Evolutionary conservation across 2,888 invertebrate species (phyloP), one percentile per base, ranked within the genome.

Genomic region (Diplazon laetatorius): DNA sequence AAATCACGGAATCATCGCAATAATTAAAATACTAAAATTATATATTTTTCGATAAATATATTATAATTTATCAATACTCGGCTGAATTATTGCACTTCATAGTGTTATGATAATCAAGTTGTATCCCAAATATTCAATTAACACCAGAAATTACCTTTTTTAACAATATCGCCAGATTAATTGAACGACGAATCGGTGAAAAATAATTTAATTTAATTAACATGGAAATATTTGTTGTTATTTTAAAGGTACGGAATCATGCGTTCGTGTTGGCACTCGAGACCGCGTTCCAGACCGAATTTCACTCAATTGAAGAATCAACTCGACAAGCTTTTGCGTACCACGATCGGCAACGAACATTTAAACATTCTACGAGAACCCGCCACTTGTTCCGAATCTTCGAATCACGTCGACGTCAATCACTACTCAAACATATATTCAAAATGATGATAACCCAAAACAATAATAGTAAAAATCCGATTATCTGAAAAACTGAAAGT

Each of bases 221-320:
- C 42, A 4, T 4, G 4, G 4, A 4, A 52, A 52, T 68, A 62
- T 76, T 74, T 86, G n/a, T 69, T n/a, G n/a, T n/a, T n/a, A 16
- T 18, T 71, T 82, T 88, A 65, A 85, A 97, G 97, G 46, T 97
- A 97, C 88, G 92, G 94, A 46, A 89, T 97, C 65, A 97, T 97
- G 96, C 84, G 92, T 16, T 92, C 93, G 0, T 97, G 97, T 87
- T 97, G 97, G 97, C 92, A 93, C 71, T 91, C 92, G 1, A 92
- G 93, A 65, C 95, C 96, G 0, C 93, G 93, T 76, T 93, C 94
- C 18, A 92, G 97, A 74, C 97, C 97, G 0, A 94, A 93, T 16
- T 97, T 97, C 91, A 89, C 91, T 0, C 93, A 94, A 82, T 92
- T 97, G 59, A 91, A 92, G 78, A 87, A 86, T 80, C 89, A 89